phyloP scores from a whole-genome alignment of 2,888 invertebrate genomes.

The Campaea margaritaria region DNA sequence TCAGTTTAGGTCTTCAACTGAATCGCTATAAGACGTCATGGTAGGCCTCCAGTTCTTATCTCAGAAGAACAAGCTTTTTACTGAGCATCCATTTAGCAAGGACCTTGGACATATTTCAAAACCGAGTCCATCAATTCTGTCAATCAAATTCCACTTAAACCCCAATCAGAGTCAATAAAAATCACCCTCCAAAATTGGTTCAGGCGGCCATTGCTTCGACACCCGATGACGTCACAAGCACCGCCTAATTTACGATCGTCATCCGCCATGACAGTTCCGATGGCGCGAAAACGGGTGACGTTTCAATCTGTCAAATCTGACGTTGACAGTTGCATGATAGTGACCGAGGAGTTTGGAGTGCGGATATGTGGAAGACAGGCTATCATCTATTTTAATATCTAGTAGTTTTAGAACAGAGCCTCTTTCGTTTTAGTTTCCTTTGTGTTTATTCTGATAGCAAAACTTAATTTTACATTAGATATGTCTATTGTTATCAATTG shows the following conservation, averaged over 20 bases:
- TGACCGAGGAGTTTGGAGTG: slow-evolving; percentile 18
- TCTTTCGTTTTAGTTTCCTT: no score
- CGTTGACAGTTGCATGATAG: slow-evolving; percentile 30
- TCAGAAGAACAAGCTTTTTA: no score
- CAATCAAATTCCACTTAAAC: not conserved
- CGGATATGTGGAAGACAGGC: not conserved
- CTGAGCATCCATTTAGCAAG: no score
- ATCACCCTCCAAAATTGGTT: slow-evolving; percentile 15
- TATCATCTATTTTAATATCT: no score
- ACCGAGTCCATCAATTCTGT: not conserved
- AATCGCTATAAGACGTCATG: no score
- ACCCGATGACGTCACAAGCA: slow-evolving; percentile 28
- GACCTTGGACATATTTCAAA: not conserved
- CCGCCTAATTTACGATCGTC: slow-evolving; percentile 38
- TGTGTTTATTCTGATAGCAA: no score
- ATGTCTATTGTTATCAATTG: no score
- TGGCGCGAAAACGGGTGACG: slow-evolving; percentile 37
- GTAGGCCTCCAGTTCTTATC: no score
- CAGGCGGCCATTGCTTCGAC: slow-evolving; percentile 9
- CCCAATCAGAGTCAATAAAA: not conserved
- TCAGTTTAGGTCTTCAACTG: no score
- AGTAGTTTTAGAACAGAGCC: no score
- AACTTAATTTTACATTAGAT: no score
- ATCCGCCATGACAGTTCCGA: slow-evolving; percentile 34
- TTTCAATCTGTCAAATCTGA: slow-evolving; percentile 37